phyloP scores from a whole-genome alignment of 2,797 vertebrate species.

The Ctenochaetus hawaiiensis region DNA sequence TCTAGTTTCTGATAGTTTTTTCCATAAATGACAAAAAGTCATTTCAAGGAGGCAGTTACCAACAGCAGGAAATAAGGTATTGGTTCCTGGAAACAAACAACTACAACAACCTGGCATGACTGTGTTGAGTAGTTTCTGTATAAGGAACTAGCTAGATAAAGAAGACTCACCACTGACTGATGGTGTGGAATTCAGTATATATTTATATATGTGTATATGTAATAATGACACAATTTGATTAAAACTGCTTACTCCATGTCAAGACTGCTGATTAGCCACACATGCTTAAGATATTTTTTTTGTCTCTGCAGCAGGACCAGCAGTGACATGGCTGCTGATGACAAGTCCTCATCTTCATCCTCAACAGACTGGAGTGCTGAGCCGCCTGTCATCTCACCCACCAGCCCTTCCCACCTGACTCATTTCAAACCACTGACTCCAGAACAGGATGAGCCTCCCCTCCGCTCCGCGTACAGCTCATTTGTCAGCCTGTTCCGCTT shows the following conservation, averaged over 20 bases:
- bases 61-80: not conserved
- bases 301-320: constrained; percentile 68
- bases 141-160: not conserved
- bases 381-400: constrained; percentile 86
- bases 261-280: not conserved
- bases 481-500: constrained; percentile 99
- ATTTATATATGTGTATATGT: too few species aligned
- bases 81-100: not conserved
- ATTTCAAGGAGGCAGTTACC: not conserved
- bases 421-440: constrained; percentile 98
- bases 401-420: constrained; percentile 95
- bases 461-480: constrained; percentile 98
- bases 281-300: not conserved
- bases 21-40: not conserved
- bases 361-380: constrained; percentile 89
- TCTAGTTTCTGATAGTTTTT: not conserved
- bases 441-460: constrained; percentile 96
- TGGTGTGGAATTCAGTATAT: too few species aligned
- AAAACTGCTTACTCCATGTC: not conserved
- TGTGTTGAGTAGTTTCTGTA: not conserved
- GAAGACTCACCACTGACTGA: not conserved
- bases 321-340: constrained; percentile 95
- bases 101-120: not conserved
- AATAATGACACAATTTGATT: not conserved
- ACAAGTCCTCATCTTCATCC: constrained; percentile 89